Percentiles rank a stretch among this genome's conserved stretches.
These are phyloP conservation scores for Philypnodon macrostomus DNA, from an alignment of 2,797 vertebrate species.

Conservation along the genomic window DNA sequence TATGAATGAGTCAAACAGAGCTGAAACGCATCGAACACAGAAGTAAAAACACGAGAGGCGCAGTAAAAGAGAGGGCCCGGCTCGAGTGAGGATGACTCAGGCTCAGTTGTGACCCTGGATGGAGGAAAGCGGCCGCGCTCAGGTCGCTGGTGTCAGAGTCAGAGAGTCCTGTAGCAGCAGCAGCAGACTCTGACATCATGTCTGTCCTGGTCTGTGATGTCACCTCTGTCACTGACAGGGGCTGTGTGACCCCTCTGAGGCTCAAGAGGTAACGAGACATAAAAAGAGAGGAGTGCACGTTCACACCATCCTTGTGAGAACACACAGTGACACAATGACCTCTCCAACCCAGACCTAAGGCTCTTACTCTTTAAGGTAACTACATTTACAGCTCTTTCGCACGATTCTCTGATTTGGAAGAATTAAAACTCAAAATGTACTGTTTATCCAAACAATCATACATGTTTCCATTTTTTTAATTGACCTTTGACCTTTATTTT, in stretches of 20 bases:
- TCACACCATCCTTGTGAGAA: neutral
- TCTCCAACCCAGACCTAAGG: neutral
- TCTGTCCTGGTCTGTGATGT: constrained; percentile 58
- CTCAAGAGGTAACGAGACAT: constrained; percentile 43
- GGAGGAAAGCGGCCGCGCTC: constrained; percentile 22
- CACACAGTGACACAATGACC: constrained; percentile 10
- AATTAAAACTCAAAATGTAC: too few species aligned
- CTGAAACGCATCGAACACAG: constrained; percentile 61
- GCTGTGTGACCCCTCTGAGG: constrained; percentile 55
- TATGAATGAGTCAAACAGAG: constrained; percentile 72
- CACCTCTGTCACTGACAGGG: constrained; percentile 50
- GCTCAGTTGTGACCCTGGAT: constrained; percentile 47
- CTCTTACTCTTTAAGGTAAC: neutral
- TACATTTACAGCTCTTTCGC: too few species aligned
- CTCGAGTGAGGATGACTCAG: constrained; percentile 59
- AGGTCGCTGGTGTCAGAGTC: too few species aligned
- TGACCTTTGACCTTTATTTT: too few species aligned
- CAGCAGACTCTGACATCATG: constrained; percentile 63
- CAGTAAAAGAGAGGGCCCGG: constrained; percentile 24
- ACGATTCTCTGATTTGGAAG: too few species aligned
- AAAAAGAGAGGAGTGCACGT: constrained; percentile 39
- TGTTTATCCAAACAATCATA: too few species aligned
- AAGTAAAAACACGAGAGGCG: constrained; percentile 43
- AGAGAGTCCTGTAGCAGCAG: constrained; percentile 27
- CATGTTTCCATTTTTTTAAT: too few species aligned